Conservation (phyloP, 2,888 invertebrate genomes). For the Lepeophtheirus nordmannii region DNA sequence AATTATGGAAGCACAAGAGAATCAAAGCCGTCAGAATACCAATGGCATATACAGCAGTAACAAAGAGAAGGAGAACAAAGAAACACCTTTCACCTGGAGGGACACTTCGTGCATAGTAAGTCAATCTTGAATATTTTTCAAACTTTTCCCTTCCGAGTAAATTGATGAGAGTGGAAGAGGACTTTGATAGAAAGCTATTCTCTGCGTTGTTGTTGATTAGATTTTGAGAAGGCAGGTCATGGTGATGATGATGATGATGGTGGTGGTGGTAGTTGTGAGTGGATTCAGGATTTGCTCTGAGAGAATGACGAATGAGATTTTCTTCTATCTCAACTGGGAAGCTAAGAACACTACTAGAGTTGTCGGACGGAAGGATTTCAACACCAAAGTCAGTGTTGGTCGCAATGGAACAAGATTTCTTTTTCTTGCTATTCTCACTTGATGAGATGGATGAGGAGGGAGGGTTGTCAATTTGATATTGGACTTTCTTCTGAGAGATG, state of each 20-base stretch:
- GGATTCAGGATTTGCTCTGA: not conserved
- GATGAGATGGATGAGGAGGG: too few relatives aligned
- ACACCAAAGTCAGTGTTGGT: not conserved
- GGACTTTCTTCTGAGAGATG: too few relatives aligned
- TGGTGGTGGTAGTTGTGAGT: not conserved
- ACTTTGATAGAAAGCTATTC: not conserved
- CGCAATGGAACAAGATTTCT: not conserved
- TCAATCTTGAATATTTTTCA: not conserved
- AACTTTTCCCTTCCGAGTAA: conserved; percentile 9
- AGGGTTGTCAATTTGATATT: too few relatives aligned
- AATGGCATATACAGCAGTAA: conserved; percentile 7
- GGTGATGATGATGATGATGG: not conserved
- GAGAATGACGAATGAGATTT: not conserved
- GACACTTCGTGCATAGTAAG: conserved; percentile 16
- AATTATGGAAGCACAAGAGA: conserved; percentile 15
- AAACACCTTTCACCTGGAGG: conserved; percentile 9
- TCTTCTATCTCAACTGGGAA: not conserved
- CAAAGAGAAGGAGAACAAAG: conserved; percentile 3
- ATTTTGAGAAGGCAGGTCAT: not conserved
- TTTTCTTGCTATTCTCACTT: not conserved
- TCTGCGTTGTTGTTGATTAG: too few relatives aligned
- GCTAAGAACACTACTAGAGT: too few relatives aligned
- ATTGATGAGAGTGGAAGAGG: not conserved
- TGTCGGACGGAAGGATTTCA: conserved; percentile 4
- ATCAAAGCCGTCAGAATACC: conserved; percentile 13